Conservation (phyloP, 1,140 invertebrate species). For the Charaxes varanes region DNA sequence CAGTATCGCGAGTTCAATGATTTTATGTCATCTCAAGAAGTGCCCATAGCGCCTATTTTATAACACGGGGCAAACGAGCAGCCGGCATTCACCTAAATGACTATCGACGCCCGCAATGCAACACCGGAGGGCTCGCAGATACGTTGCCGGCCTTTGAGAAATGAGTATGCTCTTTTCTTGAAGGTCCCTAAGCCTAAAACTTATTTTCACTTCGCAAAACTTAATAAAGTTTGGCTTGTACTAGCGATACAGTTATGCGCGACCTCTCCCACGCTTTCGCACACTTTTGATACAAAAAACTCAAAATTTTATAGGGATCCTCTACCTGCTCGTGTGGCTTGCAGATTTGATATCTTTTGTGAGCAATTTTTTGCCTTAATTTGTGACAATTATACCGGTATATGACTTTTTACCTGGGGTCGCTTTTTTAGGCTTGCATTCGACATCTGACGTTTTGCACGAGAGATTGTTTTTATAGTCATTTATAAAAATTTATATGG, state of each 20-base stretch:
- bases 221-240: conserved; percentile 8
- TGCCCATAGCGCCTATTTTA: too few relatives aligned
- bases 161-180: too few relatives aligned
- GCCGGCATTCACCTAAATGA: too few relatives aligned
- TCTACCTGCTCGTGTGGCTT: conserved; percentile 73
- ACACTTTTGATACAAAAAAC: conserved; percentile 56
- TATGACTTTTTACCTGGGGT: conserved; percentile 70
- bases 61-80: too few relatives aligned
- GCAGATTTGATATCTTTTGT: conserved; percentile 73
- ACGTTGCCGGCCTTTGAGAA: too few relatives aligned
- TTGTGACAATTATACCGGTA: conserved; percentile 74
- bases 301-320: conserved; percentile 48
- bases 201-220: background rate
- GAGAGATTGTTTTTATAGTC: conserved; percentile 54
- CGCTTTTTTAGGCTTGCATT: conserved; percentile 39
- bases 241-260: conserved; percentile 65
- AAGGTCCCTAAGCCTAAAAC: too few relatives aligned
- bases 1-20: too few relatives aligned
- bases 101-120: too few relatives aligned
- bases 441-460: conserved; percentile 49
- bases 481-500: too few relatives aligned
- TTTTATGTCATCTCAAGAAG: too few relatives aligned
- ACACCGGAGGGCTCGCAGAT: too few relatives aligned
- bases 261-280: conserved; percentile 67
- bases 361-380: conserved; percentile 68